These are phyloP conservation scores for Drosophila rellima DNA, from an alignment of 2,888 invertebrate species.

Conservation along the genomic window DNA sequence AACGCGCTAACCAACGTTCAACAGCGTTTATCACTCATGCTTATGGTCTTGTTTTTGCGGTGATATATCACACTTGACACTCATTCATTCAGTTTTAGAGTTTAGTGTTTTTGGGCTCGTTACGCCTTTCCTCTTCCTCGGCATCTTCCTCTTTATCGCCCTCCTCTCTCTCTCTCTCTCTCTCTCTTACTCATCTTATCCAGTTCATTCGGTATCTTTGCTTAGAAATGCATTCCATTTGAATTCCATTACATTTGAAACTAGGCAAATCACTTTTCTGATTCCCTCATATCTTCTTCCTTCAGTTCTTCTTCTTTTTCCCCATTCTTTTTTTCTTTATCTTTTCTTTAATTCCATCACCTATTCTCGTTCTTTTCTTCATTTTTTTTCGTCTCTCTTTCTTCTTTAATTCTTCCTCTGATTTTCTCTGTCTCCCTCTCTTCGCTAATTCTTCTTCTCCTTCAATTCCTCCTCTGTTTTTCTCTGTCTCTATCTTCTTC, in stretches of 20 bases:
- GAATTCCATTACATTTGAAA: constrained; percentile 76
- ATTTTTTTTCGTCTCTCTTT: not conserved
- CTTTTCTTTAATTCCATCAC: not conserved
- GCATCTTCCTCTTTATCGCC: not conserved
- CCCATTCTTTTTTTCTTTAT: not conserved
- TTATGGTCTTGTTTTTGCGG: constrained; percentile 84
- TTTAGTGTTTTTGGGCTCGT: constrained; percentile 74
- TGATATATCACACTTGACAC: constrained; percentile 84
- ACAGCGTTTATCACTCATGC: constrained; percentile 82
- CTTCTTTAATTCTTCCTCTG: not conserved
- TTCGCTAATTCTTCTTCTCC: not conserved
- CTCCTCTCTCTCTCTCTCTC: constrained; percentile 1
- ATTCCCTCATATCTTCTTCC: not conserved
- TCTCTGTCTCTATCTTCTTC: not conserved
- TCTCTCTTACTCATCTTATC: constrained; percentile 3
- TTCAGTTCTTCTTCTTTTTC: not conserved
- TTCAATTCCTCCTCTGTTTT: not conserved
- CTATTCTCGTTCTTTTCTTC: not conserved
- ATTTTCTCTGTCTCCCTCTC: not conserved
- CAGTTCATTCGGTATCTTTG: constrained; percentile 26
- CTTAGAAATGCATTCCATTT: constrained; percentile 64
- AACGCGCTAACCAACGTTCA: constrained; percentile 71
- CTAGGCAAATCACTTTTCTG: constrained; percentile 15
- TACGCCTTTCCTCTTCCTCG: constrained; percentile 20
- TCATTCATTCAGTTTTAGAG: constrained; percentile 81